Conservation (phyloP, 1,140 invertebrate genomes). For the Nephila pilipes region DNA sequence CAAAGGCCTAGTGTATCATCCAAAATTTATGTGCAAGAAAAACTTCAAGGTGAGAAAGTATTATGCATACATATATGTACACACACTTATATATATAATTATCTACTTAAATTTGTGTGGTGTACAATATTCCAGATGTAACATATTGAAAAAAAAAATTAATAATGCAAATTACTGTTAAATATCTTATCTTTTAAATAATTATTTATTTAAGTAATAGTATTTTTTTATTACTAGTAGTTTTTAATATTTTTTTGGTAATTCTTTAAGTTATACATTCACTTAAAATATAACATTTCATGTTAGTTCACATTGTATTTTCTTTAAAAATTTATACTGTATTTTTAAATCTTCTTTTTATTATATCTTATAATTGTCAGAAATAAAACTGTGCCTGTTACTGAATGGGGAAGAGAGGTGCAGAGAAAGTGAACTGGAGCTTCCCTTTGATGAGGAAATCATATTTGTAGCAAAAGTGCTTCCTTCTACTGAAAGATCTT, state of each 20-base stretch:
- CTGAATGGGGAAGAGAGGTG: conserved; percentile 16
- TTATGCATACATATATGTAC: no score
- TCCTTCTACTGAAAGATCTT: conserved; percentile 50
- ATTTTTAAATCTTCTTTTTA: neutral
- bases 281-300: neutral
- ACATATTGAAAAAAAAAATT: no score
- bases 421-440: conserved; percentile 1
- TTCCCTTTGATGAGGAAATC: conserved; percentile 51
- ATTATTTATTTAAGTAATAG: no score
- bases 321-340: no score
- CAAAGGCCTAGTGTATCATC: conserved; percentile 36
- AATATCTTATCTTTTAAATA: no score
- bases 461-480: conserved; percentile 48
- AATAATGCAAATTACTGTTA: no score
- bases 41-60: conserved; percentile 58
- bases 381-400: conserved; percentile 16
- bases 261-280: no score
- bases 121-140: no score
- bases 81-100: no score
- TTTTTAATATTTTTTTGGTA: neutral
- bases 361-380: neutral
- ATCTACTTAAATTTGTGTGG: no score
- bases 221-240: neutral
- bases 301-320: neutral
- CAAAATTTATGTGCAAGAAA: conserved; percentile 75